Conservation (phyloP, 2,113 vertebrate species). For the Pelecanoides urinatrix region DNA sequence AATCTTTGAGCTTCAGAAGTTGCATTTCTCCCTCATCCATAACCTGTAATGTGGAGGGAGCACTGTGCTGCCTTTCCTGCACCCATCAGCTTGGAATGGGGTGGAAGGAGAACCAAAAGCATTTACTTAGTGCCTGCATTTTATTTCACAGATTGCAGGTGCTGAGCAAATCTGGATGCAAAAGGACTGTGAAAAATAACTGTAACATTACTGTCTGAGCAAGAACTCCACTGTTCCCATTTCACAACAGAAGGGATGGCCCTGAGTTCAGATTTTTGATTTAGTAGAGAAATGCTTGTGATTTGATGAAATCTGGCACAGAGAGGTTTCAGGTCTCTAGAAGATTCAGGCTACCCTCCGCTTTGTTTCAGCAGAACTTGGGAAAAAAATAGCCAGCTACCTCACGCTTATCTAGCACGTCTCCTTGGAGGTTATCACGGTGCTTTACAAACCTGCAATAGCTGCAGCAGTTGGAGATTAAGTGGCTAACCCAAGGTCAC, state of each 20-base stretch:
- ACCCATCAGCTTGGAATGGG: neutral
- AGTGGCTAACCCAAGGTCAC: constrained; percentile 13
- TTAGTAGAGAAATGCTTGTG: neutral
- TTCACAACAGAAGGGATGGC: neutral
- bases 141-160: neutral
- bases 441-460: neutral
- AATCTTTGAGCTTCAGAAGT: neutral
- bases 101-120: neutral
- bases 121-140: neutral
- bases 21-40: neutral
- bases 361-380: neutral
- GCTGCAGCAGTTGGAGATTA: neutral
- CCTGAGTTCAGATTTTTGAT: neutral
- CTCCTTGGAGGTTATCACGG: neutral
- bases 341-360: neutral
- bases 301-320: neutral
- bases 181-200: neutral
- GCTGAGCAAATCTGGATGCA: neutral
- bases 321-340: neutral
- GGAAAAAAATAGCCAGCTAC: neutral
- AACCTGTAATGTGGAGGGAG: too few species aligned
- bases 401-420: neutral
- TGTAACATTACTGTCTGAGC: neutral
- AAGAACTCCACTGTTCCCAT: neutral
- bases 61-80: neutral